These are phyloP conservation scores for Empidonax alnorum DNA, from an alignment of 2,113 vertebrate genomes.

Conservation along the genomic window DNA sequence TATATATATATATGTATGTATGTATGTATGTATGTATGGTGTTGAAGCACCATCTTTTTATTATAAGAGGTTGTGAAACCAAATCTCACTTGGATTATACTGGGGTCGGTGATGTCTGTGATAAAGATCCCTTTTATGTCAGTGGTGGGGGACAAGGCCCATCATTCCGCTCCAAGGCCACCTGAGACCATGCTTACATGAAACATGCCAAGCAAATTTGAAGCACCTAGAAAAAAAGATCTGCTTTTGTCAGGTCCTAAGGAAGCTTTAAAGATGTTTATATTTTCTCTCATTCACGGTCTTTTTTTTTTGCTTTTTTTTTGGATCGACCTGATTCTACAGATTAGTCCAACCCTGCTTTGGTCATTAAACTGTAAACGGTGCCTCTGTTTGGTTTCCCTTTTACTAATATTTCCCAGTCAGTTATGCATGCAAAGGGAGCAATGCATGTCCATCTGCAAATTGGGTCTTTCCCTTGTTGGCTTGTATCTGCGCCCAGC, in stretches of 20 bases:
- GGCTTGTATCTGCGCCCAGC: neutral
- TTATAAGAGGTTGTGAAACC: neutral
- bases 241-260: neutral
- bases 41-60: neutral
- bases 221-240: neutral
- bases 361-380: neutral
- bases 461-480: neutral
- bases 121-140: neutral
- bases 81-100: neutral
- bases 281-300: neutral
- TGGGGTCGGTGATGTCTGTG: neutral
- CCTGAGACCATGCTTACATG: neutral
- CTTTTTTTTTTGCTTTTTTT: neutral
- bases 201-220: neutral
- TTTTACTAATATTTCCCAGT: constrained; percentile 29
- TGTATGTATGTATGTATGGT: neutral
- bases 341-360: neutral
- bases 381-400: constrained; percentile 16
- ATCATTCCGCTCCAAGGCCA: neutral
- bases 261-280: neutral
- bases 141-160: neutral
- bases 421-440: neutral
- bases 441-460: neutral
- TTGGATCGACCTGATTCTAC: constrained; percentile 6
- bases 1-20: neutral